Base-by-base conservation (phyloP, 2,888 invertebrate species). In the Ferdinandea cuprea region DNA sequence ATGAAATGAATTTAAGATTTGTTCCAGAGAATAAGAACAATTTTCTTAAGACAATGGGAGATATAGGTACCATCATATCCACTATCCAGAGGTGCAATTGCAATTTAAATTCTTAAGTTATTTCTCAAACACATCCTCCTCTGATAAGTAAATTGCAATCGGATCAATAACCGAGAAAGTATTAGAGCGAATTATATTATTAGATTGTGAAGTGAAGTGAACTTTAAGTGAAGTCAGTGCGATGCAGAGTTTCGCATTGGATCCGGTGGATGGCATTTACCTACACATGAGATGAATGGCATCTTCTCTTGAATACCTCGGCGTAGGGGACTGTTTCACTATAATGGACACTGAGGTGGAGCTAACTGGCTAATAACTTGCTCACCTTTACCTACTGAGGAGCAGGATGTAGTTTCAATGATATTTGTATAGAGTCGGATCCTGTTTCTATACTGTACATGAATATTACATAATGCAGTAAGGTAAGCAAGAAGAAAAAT, bases 251-350 rank as follows among this genome's bases (percentile, higher is more conserved):
- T 32, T 37, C 35, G 40, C 25, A 35, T 69, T 50, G 58, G 13
- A 76, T 80, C 76, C 76, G 69, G 80, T 63, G 54, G 56, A 76
- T 80, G 80, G 76, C 80, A 80, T 80, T 76, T 80, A n/a, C n/a
- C n/a, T n/a, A 74, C 78, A 58, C 76, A 56, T 68, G 50, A 50
- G 63, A 63, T 69, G 42, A 69, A 74, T 79, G 69, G 37, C 56
- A 72, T 72, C 59, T 66, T 25, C n/a, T 15, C 28, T 25, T 15
- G 15, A 44, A 8, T 48, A 13, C 30, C 37, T 50, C 11, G 17
- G 9, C 32, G 13, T 25, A 4, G 25, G 35, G 32, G 37, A 37
- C 32, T 19, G 35, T 35, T 35, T 44, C 7, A 44, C 19, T 44
- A 17, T 35, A 21, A 13, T 21, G 21, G 32, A 17, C 21, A 11